Evolutionary conservation across 1,140 invertebrate species (phyloP).

Genomic region (Zaprionus africanus): DNA sequence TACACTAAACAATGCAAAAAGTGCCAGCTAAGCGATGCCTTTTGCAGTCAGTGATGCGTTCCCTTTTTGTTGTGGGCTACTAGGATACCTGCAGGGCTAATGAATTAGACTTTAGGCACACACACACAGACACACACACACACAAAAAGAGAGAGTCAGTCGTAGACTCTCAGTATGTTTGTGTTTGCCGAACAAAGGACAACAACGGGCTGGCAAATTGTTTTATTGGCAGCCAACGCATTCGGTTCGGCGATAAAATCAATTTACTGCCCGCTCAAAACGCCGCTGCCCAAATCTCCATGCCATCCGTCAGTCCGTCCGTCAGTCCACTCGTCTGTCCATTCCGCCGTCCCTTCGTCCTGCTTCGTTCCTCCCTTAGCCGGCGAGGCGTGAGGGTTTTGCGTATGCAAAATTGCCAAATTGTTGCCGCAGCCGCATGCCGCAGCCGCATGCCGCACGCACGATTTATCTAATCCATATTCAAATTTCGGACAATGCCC

Average conservation of each 20-base stretch:
- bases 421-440: slow-evolving; percentile 36
- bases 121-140: slow-evolving; percentile 36
- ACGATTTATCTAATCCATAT: slow-evolving; percentile 80
- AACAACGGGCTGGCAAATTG: slow-evolving; percentile 68
- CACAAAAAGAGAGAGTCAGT: background rate
- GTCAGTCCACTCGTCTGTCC: background rate
- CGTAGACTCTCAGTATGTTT: slow-evolving; percentile 16
- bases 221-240: slow-evolving; percentile 78
- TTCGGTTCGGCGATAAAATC: slow-evolving; percentile 71
- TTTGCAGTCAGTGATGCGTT: background rate
- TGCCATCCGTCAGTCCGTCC: slow-evolving; percentile 17
- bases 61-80: background rate
- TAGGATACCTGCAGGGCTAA: slow-evolving; percentile 3
- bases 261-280: slow-evolving; percentile 61
- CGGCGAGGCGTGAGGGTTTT: slow-evolving; percentile 53
- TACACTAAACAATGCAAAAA: background rate
- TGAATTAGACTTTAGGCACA: slow-evolving; percentile 32
- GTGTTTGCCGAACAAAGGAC: slow-evolving; percentile 53
- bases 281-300: slow-evolving; percentile 21
- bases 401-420: slow-evolving; percentile 56
- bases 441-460: slow-evolving; percentile 61
- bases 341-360: background rate
- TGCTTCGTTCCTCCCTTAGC: background rate
- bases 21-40: background rate
- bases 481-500: slow-evolving; percentile 66